Conservation (phyloP, 2,888 invertebrate genomes). For the Standfussiana lucernea region DNA sequence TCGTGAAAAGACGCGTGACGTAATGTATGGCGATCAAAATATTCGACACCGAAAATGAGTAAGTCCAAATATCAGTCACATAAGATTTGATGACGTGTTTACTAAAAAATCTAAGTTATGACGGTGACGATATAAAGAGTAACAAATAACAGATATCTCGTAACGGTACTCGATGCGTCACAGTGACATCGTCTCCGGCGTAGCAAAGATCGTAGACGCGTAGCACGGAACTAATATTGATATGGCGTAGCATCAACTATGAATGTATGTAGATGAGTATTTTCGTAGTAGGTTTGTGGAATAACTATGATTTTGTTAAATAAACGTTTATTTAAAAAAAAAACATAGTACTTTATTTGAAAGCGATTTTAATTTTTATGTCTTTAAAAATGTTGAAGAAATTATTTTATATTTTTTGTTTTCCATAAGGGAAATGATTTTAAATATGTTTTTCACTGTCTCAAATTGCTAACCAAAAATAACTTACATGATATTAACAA, state of each 20-base stretch:
- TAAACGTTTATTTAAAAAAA: no score
- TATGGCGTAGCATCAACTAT: conserved; percentile 22
- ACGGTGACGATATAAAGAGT: conserved; percentile 2
- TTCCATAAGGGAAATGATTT: neutral
- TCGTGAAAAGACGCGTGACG: neutral
- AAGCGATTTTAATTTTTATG: neutral
- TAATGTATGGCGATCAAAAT: neutral
- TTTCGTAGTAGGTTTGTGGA: neutral
- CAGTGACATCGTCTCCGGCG: conserved; percentile 16
- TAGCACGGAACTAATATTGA: conserved; percentile 32
- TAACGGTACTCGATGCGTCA: conserved; percentile 23
- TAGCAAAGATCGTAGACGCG: conserved; percentile 44
- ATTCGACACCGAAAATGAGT: neutral
- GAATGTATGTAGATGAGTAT: neutral
- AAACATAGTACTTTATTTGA: no score
- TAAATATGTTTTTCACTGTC: neutral
- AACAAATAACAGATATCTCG: neutral
- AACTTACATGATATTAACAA: no score
- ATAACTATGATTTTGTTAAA: neutral
- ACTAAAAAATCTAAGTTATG: conserved; percentile 5
- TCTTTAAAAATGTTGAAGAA: neutral
- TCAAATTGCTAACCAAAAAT: neutral
- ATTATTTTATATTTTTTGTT: neutral
- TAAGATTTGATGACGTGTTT: conserved; percentile 12
- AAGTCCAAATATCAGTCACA: neutral